Evolutionary conservation across 2,888 invertebrate species (phyloP).

Genomic region (Phasia obesa): DNA sequence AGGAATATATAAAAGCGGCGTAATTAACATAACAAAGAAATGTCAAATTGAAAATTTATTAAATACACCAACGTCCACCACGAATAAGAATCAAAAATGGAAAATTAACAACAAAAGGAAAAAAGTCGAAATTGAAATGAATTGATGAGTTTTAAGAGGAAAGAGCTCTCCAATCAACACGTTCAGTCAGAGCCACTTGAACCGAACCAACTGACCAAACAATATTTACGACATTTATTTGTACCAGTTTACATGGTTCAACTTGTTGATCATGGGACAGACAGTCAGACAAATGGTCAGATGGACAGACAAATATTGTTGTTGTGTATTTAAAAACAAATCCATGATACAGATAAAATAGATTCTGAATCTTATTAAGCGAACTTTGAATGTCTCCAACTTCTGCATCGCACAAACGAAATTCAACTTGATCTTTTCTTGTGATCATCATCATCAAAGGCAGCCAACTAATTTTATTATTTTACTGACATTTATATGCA

Average conservation of each 20-base stretch:
- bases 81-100: constrained; percentile 47
- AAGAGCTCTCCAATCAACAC: constrained; percentile 49
- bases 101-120: constrained; percentile 22
- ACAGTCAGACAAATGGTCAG: constrained; percentile 9
- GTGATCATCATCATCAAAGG: constrained; percentile 67
- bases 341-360: constrained; percentile 42
- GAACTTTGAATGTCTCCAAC: constrained; percentile 18
- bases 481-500: constrained; percentile 74
- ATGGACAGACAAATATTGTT: constrained; percentile 6
- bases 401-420: too few species aligned
- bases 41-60: constrained; percentile 71
- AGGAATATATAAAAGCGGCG: constrained; percentile 76
- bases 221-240: constrained; percentile 70
- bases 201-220: constrained; percentile 39
- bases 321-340: constrained; percentile 17
- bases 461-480: constrained; percentile 79
- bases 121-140: neutral
- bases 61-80: constrained; percentile 53
- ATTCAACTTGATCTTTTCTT: constrained; percentile 32
- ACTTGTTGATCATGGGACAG: constrained; percentile 61
- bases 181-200: constrained; percentile 13
- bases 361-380: constrained; percentile 59
- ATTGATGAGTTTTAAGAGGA: constrained; percentile 13
- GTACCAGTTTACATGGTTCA: constrained; percentile 68
- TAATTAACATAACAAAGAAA: constrained; percentile 80